These are phyloP conservation scores for Picus viridis DNA, from an alignment of 2,797 vertebrate species.

Conservation along the genomic window DNA sequence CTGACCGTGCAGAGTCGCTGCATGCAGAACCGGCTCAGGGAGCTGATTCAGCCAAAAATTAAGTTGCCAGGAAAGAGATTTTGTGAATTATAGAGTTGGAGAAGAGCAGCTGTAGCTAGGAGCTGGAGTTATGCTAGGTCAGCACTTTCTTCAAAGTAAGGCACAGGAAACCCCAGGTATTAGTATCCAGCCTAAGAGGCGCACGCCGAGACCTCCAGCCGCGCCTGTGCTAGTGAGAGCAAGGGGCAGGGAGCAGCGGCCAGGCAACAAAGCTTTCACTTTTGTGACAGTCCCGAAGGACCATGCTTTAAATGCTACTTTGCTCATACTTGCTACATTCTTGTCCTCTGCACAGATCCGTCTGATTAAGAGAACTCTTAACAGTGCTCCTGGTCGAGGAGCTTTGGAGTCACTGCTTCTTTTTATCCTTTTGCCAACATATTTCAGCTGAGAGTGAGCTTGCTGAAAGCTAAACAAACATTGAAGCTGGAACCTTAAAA, in stretches of 20 bases:
- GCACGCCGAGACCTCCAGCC: background rate
- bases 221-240: background rate
- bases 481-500: background rate
- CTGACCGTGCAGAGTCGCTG: background rate
- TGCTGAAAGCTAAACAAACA: background rate
- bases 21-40: background rate
- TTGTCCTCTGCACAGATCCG: background rate
- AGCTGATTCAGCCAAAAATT: background rate
- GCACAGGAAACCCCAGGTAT: background rate
- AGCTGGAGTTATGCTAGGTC: background rate
- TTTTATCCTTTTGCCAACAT: background rate
- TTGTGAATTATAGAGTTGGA: background rate
- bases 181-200: background rate
- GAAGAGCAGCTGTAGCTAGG: background rate
- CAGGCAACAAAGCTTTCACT: background rate
- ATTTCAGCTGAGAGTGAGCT: background rate
- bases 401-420: background rate
- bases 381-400: background rate
- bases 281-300: background rate
- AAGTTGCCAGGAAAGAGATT: background rate
- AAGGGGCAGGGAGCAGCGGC: background rate
- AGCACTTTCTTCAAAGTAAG: background rate
- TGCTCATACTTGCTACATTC: fast-evolving
- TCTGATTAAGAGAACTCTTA: background rate
- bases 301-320: background rate